phyloP scores from a whole-genome alignment of 1,140 invertebrate species.

The Mylabris phalerata region DNA sequence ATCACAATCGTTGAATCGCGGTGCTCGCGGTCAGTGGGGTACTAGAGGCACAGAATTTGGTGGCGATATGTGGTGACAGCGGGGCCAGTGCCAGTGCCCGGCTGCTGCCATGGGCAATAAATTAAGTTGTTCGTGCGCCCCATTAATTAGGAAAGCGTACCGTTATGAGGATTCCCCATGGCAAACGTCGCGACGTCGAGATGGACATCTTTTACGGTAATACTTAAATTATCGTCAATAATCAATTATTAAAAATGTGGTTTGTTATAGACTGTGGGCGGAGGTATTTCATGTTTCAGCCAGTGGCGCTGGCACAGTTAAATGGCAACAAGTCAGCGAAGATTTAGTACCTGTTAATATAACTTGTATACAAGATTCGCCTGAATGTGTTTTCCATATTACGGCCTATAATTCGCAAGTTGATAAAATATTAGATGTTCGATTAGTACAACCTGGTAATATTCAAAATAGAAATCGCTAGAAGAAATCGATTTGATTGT shows the following conservation, averaged over 20 bases:
- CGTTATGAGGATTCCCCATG: slow-evolving; percentile 90
- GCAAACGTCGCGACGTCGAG: slow-evolving; percentile 76
- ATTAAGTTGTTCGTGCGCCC: slow-evolving; percentile 89
- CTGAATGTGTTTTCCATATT: slow-evolving; percentile 94
- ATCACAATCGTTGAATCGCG: slow-evolving; percentile 62
- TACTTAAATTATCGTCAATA: background rate
- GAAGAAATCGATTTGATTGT: background rate
- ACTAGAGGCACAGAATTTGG: slow-evolving; percentile 50
- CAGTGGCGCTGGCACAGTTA: slow-evolving; percentile 78
- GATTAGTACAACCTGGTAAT: slow-evolving; percentile 90
- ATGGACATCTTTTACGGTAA: slow-evolving; percentile 89
- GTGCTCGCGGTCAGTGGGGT: slow-evolving; percentile 56
- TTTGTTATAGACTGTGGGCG: slow-evolving; percentile 79
- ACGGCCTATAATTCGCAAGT: slow-evolving; percentile 98
- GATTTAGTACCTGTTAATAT: slow-evolving; percentile 97
- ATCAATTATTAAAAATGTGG: background rate
- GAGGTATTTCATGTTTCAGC: slow-evolving; percentile 95
- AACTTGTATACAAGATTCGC: slow-evolving; percentile 91
- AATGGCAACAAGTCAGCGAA: slow-evolving; percentile 96
- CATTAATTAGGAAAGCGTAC: slow-evolving; percentile 87
- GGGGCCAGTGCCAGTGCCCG: slow-evolving; percentile 45
- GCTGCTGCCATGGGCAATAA: slow-evolving; percentile 83
- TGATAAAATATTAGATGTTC: slow-evolving; percentile 95
- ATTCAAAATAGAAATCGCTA: no score
- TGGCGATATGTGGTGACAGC: slow-evolving; percentile 64